Base-by-base conservation (phyloP, 2,888 invertebrate species). In the Epistrophe grossulariae region DNA sequence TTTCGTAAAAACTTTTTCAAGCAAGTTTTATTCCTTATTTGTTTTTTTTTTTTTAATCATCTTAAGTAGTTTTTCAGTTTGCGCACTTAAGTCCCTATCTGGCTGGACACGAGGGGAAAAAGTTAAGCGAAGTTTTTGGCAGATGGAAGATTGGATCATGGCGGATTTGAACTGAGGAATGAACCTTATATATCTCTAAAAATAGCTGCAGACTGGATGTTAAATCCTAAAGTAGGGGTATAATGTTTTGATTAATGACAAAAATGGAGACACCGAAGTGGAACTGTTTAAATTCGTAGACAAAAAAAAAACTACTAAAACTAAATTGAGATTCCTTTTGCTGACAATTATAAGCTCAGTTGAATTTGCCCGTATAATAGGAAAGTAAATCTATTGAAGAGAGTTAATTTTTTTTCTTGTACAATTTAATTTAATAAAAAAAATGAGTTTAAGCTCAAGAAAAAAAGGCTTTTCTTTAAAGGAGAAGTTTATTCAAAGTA, bases 211-310 rank as follows among this genome's bases (percentile, higher is more conserved):
- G 81, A 85, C 72, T 71, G 55, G 59, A 85, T 85, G 73, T 85
- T 85, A 85, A 85, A 74, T 74, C 81, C 85, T 60, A 71, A 84
- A 85, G 85, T 64, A 68, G 45, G 85, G 79, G 64, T 82, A 85
- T 85, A 82, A 85, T 82, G 84, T 85, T 85, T 78, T 85, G 85
- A 85, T 85, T 85, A 85, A 85, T 85, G 85, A 82, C 78, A 57
- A 82, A 50, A 82, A 79, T 85, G 59, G 74, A 62, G 78, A 85
- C 74, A 82, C 50, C 35, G 64, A 40, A 79, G 28, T 15, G 62
- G 28, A 82, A 64, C 64, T 74, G 0, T 38, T 78, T 79, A 57
- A 79, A 70, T 55, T 74, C 8, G 7, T 35, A 8, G 48, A 59
- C 57, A 40, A 35, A 17, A 72, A 71, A 68, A 38, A 28, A 72